phyloP scores from a whole-genome alignment of 2,797 vertebrate genomes.

The Aselliscus stoliczkanus region DNA sequence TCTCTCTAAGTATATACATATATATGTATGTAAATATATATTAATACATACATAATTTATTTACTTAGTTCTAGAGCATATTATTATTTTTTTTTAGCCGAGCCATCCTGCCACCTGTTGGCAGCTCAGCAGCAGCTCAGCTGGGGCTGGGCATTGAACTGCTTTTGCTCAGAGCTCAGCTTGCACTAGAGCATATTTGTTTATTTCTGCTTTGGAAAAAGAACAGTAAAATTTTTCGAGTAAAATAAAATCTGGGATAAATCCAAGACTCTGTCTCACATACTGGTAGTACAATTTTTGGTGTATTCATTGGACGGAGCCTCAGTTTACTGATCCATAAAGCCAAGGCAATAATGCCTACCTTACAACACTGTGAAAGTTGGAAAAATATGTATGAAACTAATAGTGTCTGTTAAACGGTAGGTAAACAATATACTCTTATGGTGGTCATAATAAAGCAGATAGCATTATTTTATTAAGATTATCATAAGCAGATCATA shows the following conservation, averaged over 20 bases:
- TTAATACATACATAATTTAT: not conserved
- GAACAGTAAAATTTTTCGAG: not conserved
- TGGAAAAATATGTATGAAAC: not conserved
- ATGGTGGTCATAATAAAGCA: not conserved
- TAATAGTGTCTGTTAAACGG: not conserved
- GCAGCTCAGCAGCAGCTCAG: too few relatives aligned
- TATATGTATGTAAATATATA: not conserved
- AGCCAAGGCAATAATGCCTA: not conserved
- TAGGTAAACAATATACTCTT: not conserved
- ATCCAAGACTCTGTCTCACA: not conserved
- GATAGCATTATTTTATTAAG: not conserved
- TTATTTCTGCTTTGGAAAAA: not conserved
- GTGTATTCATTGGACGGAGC: not conserved
- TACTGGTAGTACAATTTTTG: not conserved
- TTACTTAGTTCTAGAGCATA: not conserved
- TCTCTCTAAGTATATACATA: not conserved
- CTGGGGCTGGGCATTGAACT: too few relatives aligned
- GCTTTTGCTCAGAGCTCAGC: too few relatives aligned
- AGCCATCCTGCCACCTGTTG: too few relatives aligned
- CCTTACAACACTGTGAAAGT: accelerated
- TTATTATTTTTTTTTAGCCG: too few relatives aligned
- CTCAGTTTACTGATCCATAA: not conserved
- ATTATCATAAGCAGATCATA: not conserved
- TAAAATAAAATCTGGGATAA: not conserved
- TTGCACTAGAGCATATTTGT: not conserved